Conservation (phyloP, 2,113 vertebrate genomes). For the Mola mola region DNA sequence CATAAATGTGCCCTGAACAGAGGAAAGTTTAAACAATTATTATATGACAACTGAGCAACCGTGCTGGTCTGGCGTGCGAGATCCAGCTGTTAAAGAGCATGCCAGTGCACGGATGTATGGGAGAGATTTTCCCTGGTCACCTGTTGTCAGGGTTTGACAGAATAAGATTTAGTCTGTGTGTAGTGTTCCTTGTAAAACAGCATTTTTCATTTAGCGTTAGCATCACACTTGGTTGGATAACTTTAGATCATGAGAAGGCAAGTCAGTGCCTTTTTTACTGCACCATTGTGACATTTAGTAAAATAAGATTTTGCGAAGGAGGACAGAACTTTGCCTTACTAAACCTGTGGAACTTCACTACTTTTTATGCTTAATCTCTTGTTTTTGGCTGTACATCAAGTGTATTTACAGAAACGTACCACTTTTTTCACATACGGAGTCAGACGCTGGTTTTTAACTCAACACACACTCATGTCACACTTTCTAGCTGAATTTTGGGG, state of each 20-base stretch:
- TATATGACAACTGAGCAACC: not conserved
- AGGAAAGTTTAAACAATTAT: not conserved
- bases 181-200: constrained; percentile 20
- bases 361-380: constrained; percentile 44
- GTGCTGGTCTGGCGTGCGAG: not conserved
- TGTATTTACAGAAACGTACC: constrained; percentile 24
- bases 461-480: constrained; percentile 10
- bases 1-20: too few relatives aligned
- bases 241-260: constrained; percentile 60
- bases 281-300: constrained; percentile 37
- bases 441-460: constrained; percentile 11
- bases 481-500: not conserved
- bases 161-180: constrained; percentile 18
- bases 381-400: constrained; percentile 50
- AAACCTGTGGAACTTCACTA: constrained; percentile 71
- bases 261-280: constrained; percentile 62
- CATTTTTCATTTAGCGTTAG: constrained; percentile 14
- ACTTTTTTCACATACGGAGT: constrained; percentile 33
- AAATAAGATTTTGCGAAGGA: constrained; percentile 37
- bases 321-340: constrained; percentile 78
- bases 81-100: not conserved
- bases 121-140: not conserved
- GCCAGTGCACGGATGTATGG: not conserved
- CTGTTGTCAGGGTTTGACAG: not conserved
- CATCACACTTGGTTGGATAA: constrained; percentile 13